phyloP scores from a whole-genome alignment of 2,113 vertebrate genomes.

The Vulpes lagopus region DNA sequence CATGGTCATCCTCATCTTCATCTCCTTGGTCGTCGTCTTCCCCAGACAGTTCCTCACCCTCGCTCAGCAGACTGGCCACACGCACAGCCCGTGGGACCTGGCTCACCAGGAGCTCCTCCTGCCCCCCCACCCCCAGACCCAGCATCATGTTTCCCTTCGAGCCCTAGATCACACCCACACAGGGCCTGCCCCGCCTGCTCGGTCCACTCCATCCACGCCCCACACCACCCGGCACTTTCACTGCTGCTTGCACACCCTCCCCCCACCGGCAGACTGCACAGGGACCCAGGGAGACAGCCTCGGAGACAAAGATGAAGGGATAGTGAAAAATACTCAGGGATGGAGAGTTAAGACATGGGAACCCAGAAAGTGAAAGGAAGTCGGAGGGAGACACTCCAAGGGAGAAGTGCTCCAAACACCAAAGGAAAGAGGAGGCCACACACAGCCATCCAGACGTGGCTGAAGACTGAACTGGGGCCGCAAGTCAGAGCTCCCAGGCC shows the following conservation, averaged over 20 bases:
- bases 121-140: background rate
- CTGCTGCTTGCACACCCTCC: conserved; percentile 39
- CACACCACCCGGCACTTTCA: conserved; percentile 30
- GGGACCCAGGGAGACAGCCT: background rate
- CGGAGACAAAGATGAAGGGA: background rate
- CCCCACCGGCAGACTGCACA: background rate
- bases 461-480: background rate
- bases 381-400: background rate
- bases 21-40: conserved; percentile 68
- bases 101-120: conserved; percentile 70
- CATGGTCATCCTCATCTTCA: conserved; percentile 75
- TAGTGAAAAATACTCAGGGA: background rate
- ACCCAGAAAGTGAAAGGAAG: conserved; percentile 57
- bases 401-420: background rate
- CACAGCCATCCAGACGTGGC: background rate
- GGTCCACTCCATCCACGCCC: background rate
- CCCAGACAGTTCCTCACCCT: conserved; percentile 82
- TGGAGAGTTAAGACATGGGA: background rate
- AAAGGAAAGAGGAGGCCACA: background rate
- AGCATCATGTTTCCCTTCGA: conserved; percentile 11
- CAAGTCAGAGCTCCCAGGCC: background rate
- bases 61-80: conserved; percentile 82
- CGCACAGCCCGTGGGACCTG: conserved; percentile 53
- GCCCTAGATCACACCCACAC: background rate
- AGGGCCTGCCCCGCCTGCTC: background rate